phyloP scores from a whole-genome alignment of 2,797 vertebrate species.

The Benthosema pterotum region DNA sequence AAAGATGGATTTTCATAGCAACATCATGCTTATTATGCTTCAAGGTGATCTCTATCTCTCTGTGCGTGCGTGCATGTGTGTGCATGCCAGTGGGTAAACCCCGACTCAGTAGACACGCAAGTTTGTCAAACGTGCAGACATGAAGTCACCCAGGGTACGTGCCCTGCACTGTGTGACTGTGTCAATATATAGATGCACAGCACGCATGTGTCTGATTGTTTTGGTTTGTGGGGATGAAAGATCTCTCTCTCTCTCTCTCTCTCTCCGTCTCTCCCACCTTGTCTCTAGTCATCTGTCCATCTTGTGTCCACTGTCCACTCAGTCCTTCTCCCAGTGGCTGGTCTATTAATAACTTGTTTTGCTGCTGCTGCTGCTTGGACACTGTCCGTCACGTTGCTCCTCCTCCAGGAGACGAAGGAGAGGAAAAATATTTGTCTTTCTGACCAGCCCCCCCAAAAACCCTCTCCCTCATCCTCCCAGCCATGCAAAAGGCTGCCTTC shows the following conservation, averaged over 20 bases:
- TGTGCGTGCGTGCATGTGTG: no score
- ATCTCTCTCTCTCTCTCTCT: constrained; percentile 15
- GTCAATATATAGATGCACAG: not conserved
- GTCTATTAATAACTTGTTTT: constrained; percentile 47
- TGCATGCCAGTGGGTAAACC: no score
- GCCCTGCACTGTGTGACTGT: not conserved
- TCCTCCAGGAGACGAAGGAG: constrained; percentile 22
- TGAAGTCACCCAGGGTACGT: not conserved
- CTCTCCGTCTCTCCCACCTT: not conserved
- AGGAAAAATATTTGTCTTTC: constrained; percentile 34
- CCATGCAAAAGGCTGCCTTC: no score
- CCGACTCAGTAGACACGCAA: not conserved
- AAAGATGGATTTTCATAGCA: no score
- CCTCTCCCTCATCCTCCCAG: no score
- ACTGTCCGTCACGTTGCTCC: constrained; percentile 14
- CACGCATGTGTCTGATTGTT: no score
- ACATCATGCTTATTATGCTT: no score
- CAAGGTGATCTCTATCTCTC: no score
- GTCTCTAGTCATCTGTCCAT: constrained; percentile 20
- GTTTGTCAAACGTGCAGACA: not conserved
- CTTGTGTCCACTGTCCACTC: constrained; percentile 14
- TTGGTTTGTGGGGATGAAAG: no score
- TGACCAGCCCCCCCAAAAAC: not conserved
- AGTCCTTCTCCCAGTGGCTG: constrained; percentile 16
- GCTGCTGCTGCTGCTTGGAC: constrained; percentile 8